Percentiles rank a stretch among this genome's conserved stretches.
These are phyloP conservation scores for Isichthys henryi DNA, from an alignment of 2,113 vertebrate species.

Conservation along the genomic window DNA sequence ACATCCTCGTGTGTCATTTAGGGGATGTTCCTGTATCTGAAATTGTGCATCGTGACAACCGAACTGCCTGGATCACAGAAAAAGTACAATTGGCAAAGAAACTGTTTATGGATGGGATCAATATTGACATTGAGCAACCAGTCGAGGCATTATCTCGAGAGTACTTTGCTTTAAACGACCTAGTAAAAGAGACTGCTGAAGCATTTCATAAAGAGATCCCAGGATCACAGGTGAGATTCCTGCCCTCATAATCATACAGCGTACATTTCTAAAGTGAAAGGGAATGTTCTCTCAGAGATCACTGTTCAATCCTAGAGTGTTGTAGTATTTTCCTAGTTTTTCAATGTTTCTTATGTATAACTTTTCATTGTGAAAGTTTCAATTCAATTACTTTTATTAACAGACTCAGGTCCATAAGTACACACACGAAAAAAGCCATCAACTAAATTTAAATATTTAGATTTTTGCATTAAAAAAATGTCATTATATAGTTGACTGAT, in stretches of 20 bases:
- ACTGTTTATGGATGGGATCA: slow-evolving; percentile 94
- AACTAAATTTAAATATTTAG: not conserved
- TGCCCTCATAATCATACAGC: not conserved
- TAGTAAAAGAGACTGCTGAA: slow-evolving; percentile 82
- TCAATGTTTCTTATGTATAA: not conserved
- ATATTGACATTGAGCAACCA: slow-evolving; percentile 85
- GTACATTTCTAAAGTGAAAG: not conserved
- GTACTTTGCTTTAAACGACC: slow-evolving; percentile 75
- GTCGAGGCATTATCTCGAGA: slow-evolving; percentile 65
- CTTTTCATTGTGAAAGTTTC: not conserved
- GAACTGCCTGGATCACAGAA: slow-evolving; percentile 75
- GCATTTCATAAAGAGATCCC: slow-evolving; percentile 82
- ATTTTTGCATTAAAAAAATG: not conserved
- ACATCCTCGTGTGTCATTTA: slow-evolving; percentile 36
- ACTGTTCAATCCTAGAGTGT: not conserved
- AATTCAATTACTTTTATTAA: no score
- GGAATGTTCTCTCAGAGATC: not conserved
- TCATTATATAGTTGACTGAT: not conserved
- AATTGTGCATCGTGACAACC: slow-evolving; percentile 68
- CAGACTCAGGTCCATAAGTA: no score
- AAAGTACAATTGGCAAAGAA: slow-evolving; percentile 74
- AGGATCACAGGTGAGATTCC: slow-evolving; percentile 79
- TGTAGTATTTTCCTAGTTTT: not conserved
- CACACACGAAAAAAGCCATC: no score
- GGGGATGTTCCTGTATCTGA: slow-evolving; percentile 72